phyloP scores from a whole-genome alignment of 92 coral and sea anemone species.

The Epizoanthus illoricatus region DNA sequence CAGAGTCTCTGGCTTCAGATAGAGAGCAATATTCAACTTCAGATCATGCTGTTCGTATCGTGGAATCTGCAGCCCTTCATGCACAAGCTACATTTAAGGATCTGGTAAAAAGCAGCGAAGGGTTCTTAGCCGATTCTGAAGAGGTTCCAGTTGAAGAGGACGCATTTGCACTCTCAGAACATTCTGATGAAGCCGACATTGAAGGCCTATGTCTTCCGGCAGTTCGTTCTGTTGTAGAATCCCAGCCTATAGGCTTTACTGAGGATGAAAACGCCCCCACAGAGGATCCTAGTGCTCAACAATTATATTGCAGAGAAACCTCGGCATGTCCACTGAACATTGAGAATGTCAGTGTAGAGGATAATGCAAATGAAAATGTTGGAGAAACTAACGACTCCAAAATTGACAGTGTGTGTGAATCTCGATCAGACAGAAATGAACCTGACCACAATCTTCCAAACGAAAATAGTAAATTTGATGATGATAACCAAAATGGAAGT shows the following conservation, averaged over 20 bases:
- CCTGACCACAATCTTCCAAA: neutral
- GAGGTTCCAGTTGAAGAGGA: constrained; percentile 49
- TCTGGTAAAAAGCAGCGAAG: constrained; percentile 63
- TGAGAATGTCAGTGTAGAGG: neutral
- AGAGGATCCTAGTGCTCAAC: neutral
- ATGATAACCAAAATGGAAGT: neutral
- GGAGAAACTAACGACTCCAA: neutral
- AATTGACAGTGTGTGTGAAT: neutral
- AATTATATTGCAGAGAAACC: constrained; percentile 15
- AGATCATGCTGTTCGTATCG: constrained; percentile 63
- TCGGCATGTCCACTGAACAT: neutral
- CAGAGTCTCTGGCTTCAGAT: constrained; percentile 74
- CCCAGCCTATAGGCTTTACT: neutral
- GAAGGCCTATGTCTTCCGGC: neutral
- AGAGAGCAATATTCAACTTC: constrained; percentile 67
- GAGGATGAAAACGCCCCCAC: neutral
- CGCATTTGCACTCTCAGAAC: constrained; percentile 38
- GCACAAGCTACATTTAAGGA: constrained; percentile 65
- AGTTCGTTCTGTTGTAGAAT: neutral
- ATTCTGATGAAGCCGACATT: constrained; percentile 14
- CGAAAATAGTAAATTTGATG: neutral
- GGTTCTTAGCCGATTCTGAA: constrained; percentile 59
- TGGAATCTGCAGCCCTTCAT: constrained; percentile 51
- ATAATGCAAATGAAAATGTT: neutral
- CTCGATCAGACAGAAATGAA: neutral